These are phyloP conservation scores for Eretmocerus hayati DNA, from an alignment of 2,888 invertebrate species.

Conservation along the genomic window DNA sequence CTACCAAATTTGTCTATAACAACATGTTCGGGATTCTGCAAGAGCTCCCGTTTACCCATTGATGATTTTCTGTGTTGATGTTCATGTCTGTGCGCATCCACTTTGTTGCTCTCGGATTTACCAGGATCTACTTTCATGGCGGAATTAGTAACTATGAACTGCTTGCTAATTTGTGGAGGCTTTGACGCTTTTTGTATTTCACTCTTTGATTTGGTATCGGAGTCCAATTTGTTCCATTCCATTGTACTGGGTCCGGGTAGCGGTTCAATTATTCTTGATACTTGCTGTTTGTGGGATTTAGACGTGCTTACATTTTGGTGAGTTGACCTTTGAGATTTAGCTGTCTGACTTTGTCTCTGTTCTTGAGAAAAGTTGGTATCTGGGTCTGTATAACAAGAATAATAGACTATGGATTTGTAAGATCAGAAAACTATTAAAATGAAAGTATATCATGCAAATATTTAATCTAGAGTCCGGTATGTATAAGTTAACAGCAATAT, in stretches of 20 bases:
- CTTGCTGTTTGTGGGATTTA: constrained; percentile 20
- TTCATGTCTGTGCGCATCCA: constrained; percentile 20
- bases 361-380: constrained; percentile 22
- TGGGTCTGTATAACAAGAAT: constrained; percentile 10
- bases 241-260: constrained; percentile 37
- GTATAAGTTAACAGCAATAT: no score
- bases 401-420: not conserved
- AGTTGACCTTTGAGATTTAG: constrained; percentile 17
- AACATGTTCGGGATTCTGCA: constrained; percentile 30
- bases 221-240: constrained; percentile 35
- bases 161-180: constrained; percentile 22
- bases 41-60: constrained; percentile 24
- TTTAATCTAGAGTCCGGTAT: no score
- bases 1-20: constrained; percentile 39
- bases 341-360: constrained; percentile 22
- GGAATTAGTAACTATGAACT: constrained; percentile 18
- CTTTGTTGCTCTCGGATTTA: constrained; percentile 20
- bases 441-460: not conserved
- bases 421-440: not conserved
- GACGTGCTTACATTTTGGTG: constrained; percentile 12
- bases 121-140: constrained; percentile 18
- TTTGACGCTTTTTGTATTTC: constrained; percentile 19
- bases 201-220: constrained; percentile 24
- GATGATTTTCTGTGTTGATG: constrained; percentile 24
- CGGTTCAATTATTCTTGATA: constrained; percentile 39